These are phyloP conservation scores for Gymnopithys bicolor DNA, from an alignment of 2,797 vertebrate species.

Conservation along the genomic window DNA sequence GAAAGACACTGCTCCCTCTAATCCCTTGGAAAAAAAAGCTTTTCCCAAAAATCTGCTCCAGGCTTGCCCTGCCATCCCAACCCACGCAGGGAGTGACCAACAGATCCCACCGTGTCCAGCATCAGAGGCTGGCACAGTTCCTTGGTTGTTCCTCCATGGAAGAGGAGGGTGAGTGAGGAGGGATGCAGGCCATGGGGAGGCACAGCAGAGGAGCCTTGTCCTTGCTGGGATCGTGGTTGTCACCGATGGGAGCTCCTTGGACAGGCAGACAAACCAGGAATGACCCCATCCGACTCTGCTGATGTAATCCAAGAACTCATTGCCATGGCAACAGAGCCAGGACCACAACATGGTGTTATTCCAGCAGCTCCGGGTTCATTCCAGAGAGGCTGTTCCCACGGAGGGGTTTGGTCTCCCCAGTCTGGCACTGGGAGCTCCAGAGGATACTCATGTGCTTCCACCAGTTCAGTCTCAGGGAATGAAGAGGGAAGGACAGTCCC, in stretches of 20 bases:
- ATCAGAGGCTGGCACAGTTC: neutral
- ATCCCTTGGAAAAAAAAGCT: neutral
- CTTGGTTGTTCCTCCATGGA: neutral
- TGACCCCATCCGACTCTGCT: neutral
- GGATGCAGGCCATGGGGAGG: neutral
- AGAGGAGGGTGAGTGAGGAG: neutral
- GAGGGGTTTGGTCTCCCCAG: neutral
- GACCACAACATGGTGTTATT: neutral
- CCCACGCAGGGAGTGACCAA: fast-evolving
- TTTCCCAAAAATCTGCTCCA: neutral
- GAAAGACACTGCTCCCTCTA: neutral
- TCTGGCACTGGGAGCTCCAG: fast-evolving
- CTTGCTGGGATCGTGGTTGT: neutral
- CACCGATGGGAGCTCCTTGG: neutral
- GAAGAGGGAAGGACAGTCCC: neutral
- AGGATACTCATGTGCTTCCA: neutral
- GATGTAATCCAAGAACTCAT: neutral
- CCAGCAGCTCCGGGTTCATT: neutral
- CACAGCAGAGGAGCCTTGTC: neutral
- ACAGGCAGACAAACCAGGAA: neutral
- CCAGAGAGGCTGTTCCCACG: neutral
- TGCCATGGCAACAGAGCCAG: neutral
- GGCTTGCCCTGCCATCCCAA: neutral
- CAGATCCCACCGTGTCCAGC: neutral
- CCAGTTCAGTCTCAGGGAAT: neutral